Conservation (phyloP, 1,140 invertebrate species). For the Cryptotermes secundus region DNA sequence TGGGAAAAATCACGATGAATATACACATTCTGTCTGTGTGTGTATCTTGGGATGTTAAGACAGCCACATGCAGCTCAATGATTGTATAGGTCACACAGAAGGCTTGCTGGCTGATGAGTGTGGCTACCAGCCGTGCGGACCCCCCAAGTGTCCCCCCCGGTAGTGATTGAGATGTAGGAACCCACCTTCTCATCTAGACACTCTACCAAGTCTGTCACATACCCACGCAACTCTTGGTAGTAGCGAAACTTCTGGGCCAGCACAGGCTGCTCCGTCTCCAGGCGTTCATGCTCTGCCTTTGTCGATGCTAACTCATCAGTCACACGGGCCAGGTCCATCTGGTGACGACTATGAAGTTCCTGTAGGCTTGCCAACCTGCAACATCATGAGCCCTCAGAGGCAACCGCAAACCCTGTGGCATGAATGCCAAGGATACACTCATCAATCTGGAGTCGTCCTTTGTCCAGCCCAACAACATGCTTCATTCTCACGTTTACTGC, state of each 20-base stretch:
- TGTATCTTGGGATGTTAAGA: no score
- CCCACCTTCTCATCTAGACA: constrained; percentile 90
- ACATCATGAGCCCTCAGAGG: neutral
- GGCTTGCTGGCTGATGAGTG: neutral
- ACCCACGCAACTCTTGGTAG: constrained; percentile 94
- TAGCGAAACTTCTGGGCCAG: constrained; percentile 80
- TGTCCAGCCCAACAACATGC: no score
- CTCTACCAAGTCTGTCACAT: constrained; percentile 94
- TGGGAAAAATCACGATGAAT: no score
- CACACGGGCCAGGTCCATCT: constrained; percentile 52
- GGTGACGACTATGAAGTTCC: constrained; percentile 60
- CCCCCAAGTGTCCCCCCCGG: neutral
- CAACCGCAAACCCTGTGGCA: neutral
- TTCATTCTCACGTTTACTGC: no score
- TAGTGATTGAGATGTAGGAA: constrained; percentile 38
- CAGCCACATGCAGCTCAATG: no score
- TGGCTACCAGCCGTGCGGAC: neutral
- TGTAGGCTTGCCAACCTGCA: constrained; percentile 58
- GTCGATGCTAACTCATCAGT: constrained; percentile 61
- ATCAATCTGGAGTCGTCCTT: neutral
- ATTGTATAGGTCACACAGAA: no score
- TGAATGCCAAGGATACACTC: neutral
- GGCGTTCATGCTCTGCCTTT: constrained; percentile 60
- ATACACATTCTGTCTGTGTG: no score
- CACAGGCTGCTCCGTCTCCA: constrained; percentile 62